Percentiles rank a stretch among this genome's conserved stretches.
Evolutionary conservation across 2,113 vertebrate genomes (phyloP).

Genomic region (Limanda limanda): DNA sequence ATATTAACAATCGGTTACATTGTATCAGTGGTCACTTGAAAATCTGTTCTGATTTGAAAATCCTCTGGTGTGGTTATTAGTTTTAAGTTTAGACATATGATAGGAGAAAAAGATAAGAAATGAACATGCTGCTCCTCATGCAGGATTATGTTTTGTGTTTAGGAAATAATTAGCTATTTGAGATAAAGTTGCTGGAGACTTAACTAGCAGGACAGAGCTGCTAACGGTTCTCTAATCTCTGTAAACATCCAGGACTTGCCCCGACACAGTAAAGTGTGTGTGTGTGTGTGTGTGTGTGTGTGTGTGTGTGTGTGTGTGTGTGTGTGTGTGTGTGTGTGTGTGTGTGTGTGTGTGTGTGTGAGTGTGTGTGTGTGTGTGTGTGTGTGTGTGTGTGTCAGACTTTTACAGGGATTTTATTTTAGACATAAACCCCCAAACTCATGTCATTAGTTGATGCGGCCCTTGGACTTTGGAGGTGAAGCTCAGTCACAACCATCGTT

Average conservation of each 20-base stretch:
- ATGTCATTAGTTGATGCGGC: not conserved
- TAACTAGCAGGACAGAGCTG: not conserved
- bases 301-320: not conserved
- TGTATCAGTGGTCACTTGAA: too few species aligned
- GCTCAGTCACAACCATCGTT: not conserved
- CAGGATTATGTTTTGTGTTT: not conserved
- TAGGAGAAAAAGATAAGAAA: too few species aligned
- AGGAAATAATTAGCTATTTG: not conserved
- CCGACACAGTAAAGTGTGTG: not conserved
- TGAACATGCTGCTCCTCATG: too few species aligned
- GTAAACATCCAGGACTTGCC: not conserved
- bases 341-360: not conserved
- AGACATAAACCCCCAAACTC: not conserved
- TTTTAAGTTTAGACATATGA: too few species aligned
- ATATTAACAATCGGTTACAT: too few species aligned
- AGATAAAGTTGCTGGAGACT: not conserved
- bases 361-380: not conserved
- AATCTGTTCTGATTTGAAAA: too few species aligned
- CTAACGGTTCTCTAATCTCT: not conserved
- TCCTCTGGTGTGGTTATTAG: too few species aligned
- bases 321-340: not conserved
- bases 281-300: not conserved
- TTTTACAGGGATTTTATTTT: not conserved
- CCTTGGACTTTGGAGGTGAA: slow-evolving; percentile 1
- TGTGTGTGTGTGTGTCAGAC: not conserved